A percentile compares a stretch with the other conserved stretches of the same genome.
Evolutionary conservation across 2,888 invertebrate species (phyloP).

Genomic region (Hypercompe scribonia): DNA sequence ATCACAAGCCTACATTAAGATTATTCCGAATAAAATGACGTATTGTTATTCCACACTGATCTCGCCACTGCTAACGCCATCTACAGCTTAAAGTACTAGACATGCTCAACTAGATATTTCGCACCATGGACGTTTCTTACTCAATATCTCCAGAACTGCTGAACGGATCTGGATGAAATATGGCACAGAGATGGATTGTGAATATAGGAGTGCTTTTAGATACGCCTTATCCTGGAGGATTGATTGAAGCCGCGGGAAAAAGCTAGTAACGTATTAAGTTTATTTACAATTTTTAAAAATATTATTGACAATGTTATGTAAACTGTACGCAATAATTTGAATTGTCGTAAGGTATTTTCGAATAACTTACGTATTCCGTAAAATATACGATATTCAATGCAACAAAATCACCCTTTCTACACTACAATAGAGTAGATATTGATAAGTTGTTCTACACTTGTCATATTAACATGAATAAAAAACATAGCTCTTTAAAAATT

Average conservation of each 20-base stretch:
- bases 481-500: background rate
- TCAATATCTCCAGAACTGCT: background rate
- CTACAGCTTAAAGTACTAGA: constrained; percentile 14
- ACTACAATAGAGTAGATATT: background rate
- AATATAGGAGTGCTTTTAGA: background rate
- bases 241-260: background rate
- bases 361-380: background rate
- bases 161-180: background rate
- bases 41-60: constrained; percentile 20
- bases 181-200: background rate
- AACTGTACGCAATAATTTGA: background rate
- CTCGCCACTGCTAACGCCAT: constrained; percentile 17
- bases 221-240: background rate
- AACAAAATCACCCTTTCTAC: background rate
- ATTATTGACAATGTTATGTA: background rate
- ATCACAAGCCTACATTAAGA: no score
- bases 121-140: constrained; percentile 1
- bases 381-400: background rate
- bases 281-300: background rate
- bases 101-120: constrained; percentile 35
- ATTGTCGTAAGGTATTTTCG: background rate
- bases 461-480: background rate
- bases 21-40: background rate
- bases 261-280: background rate
- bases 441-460: background rate